phyloP scores from a whole-genome alignment of 2,797 vertebrate genomes.

The Poeciliopsis gracilis region DNA sequence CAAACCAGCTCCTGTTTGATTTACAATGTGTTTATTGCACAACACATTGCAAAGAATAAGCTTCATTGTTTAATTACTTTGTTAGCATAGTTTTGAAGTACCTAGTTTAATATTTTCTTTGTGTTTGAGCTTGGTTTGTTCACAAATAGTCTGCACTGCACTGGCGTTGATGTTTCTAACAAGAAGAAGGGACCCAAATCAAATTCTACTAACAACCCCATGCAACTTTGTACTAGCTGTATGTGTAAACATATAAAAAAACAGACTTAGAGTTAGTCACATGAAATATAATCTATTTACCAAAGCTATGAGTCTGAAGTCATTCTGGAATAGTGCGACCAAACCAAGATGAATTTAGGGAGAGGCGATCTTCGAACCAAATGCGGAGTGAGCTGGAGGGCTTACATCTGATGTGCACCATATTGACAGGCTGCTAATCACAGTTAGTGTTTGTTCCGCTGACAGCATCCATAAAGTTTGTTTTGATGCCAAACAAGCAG shows the following conservation, averaged over 20 bases:
- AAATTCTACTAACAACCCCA: neutral
- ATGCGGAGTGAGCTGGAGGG: slow-evolving; percentile 27
- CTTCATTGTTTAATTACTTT: neutral
- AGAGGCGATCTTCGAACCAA: slow-evolving; percentile 36
- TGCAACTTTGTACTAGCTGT: neutral
- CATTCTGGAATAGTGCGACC: slow-evolving; percentile 21
- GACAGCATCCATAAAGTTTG: slow-evolving; percentile 44
- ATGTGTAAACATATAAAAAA: neutral
- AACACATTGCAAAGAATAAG: neutral
- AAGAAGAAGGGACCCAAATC: neutral
- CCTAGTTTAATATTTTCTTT: neutral
- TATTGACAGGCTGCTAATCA: slow-evolving; percentile 55
- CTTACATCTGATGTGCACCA: slow-evolving; percentile 34
- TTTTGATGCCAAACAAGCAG: slow-evolving; percentile 55
- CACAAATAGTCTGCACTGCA: neutral
- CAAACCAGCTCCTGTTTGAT: neutral
- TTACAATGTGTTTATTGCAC: neutral
- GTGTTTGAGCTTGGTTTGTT: neutral
- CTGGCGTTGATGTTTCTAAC: neutral
- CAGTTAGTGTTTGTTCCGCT: slow-evolving; percentile 39
- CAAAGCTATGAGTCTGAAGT: slow-evolving; percentile 33
- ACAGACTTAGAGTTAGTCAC: neutral
- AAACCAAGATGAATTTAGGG: slow-evolving; percentile 32
- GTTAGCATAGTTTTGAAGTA: neutral
- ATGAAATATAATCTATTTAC: neutral